These are phyloP conservation scores for Pachydiplax longipennis DNA, from an alignment of 2,888 invertebrate genomes.

Conservation along the genomic window DNA sequence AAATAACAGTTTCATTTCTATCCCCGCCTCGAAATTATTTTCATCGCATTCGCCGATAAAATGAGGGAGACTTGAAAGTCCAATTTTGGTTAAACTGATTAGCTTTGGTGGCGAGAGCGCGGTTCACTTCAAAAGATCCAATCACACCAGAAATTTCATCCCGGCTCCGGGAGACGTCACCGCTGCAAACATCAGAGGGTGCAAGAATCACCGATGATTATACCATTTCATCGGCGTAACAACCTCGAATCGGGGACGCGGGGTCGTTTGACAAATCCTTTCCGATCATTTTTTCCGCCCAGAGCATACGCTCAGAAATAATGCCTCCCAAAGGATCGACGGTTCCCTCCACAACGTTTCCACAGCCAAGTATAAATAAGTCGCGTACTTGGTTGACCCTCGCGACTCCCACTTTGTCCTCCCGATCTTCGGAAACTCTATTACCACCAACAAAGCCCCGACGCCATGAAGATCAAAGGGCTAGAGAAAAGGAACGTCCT, in stretches of 20 bases:
- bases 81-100: no score
- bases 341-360: background rate
- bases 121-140: background rate
- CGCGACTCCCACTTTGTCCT: background rate
- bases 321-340: background rate
- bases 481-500: background rate
- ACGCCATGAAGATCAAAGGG: slow-evolving; percentile 5
- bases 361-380: background rate
- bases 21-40: no score
- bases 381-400: background rate
- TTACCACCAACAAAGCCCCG: background rate
- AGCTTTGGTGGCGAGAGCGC: background rate
- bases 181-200: background rate
- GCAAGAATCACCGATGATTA: background rate
- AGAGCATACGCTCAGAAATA: background rate
- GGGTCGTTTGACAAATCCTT: background rate
- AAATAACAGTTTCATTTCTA: no score
- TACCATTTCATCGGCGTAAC: background rate
- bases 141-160: background rate
- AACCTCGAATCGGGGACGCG: background rate
- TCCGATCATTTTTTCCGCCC: background rate
- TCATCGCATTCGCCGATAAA: no score
- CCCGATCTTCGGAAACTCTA: background rate
- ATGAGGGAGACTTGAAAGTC: no score
- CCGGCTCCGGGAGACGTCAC: background rate